Percentiles rank a stretch among this genome's conserved stretches.
phyloP scores from a whole-genome alignment of 2,888 invertebrate species.

The Peribatodes rhomboidaria region DNA sequence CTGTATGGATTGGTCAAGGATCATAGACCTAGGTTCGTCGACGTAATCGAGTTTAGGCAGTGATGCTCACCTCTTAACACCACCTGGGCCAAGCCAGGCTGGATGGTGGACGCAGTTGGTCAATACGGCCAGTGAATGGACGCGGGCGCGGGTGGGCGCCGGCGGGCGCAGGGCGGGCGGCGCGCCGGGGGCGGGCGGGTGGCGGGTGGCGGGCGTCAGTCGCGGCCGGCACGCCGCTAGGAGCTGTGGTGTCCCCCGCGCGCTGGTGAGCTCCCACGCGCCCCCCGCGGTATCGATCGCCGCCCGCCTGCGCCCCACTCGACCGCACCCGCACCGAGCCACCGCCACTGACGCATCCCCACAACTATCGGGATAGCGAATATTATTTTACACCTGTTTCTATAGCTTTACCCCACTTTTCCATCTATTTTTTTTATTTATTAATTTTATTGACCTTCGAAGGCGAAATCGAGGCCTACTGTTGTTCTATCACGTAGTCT shows the following conservation, averaged over 20 bases:
- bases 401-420: too few species aligned
- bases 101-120: constrained; percentile 17
- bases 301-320: constrained; percentile 29
- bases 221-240: constrained; percentile 72
- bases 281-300: constrained; percentile 21
- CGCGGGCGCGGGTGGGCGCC: constrained; percentile 31
- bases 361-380: neutral
- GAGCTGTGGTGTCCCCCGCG: constrained; percentile 66
- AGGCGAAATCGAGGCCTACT: too few species aligned
- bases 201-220: constrained; percentile 77
- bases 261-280: constrained; percentile 42
- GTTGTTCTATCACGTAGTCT: too few species aligned
- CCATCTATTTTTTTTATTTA: too few species aligned
- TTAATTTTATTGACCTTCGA: too few species aligned
- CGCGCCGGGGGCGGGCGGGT: constrained; percentile 69
- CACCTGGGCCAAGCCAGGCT: neutral
- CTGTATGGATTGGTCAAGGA: neutral
- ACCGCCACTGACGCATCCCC: constrained; percentile 2
- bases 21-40: neutral
- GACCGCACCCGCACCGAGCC: constrained; percentile 18
- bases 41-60: neutral
- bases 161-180: constrained; percentile 47
- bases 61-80: constrained; percentile 3
- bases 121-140: constrained; percentile 32
- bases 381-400: neutral